These are phyloP conservation scores for Hemitrygon akajei DNA, from an alignment of 2,797 vertebrate genomes.

Conservation along the genomic window DNA sequence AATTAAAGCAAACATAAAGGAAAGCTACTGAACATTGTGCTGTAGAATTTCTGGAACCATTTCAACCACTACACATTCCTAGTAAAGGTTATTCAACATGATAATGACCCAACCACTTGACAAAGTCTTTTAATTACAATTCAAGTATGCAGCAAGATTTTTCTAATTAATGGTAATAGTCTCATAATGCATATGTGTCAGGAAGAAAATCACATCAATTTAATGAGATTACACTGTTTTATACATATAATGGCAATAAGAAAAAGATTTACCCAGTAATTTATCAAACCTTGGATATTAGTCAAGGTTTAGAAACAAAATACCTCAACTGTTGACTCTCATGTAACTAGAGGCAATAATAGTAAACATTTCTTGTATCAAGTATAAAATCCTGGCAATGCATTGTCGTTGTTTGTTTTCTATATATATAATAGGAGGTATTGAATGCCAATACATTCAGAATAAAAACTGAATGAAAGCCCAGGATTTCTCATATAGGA, in stretches of 20 bases:
- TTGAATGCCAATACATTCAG: neutral
- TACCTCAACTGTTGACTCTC: neutral
- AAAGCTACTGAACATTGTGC: neutral
- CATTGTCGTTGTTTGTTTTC: neutral
- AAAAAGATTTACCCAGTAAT: neutral
- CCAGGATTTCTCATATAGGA: too few relatives aligned
- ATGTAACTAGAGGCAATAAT: neutral
- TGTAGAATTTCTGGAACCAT: neutral
- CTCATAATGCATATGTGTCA: neutral
- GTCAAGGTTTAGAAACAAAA: neutral
- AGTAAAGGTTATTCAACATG: neutral
- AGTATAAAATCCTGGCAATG: neutral
- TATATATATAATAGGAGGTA: neutral
- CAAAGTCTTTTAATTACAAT: neutral
- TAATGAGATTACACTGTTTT: neutral
- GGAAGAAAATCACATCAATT: neutral
- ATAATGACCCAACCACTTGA: neutral
- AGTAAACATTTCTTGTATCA: neutral
- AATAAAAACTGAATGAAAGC: too few relatives aligned
- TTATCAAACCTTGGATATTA: neutral
- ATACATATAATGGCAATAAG: neutral
- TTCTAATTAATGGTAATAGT: neutral
- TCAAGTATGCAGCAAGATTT: neutral
- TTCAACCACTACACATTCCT: neutral
- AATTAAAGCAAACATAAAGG: neutral